Conservation (phyloP, 2,797 vertebrate genomes). For the Nasua narica region DNA sequence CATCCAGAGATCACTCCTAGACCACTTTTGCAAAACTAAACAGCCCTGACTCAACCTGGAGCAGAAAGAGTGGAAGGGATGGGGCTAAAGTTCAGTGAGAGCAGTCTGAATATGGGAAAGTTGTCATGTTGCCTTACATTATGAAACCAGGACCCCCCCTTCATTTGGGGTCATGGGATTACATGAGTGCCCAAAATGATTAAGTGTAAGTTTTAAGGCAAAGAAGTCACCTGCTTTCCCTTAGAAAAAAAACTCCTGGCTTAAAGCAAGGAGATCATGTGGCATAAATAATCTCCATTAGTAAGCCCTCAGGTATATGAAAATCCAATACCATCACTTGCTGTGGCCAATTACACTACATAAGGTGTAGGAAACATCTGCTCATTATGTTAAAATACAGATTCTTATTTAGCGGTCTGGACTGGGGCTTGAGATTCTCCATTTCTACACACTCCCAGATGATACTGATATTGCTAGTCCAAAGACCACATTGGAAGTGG, state of each 20-base stretch:
- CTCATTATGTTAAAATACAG: constrained; percentile 20
- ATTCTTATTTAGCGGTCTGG: not conserved
- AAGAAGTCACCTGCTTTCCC: not conserved
- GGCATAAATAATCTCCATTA: not conserved
- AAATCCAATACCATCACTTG: constrained; percentile 11
- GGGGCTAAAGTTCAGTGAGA: not conserved
- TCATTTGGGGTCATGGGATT: not conserved
- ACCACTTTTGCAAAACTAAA: constrained; percentile 24
- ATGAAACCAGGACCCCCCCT: not conserved
- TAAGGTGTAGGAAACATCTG: not conserved
- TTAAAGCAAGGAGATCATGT: not conserved
- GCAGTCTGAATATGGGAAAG: not conserved
- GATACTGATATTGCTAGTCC: not conserved
- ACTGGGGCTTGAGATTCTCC: not conserved
- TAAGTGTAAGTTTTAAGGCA: constrained; percentile 34
- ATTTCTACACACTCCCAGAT: not conserved
- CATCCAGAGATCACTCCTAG: not conserved
- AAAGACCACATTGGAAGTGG: not conserved
- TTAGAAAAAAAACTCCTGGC: not conserved
- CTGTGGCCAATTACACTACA: constrained; percentile 20
- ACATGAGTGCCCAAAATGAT: not conserved
- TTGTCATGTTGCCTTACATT: constrained; percentile 14
- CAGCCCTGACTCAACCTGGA: not conserved
- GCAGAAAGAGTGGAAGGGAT: not conserved
- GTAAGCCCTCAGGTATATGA: not conserved